Base-by-base conservation (phyloP, 2,888 invertebrate species). In the Meganola albula region DNA sequence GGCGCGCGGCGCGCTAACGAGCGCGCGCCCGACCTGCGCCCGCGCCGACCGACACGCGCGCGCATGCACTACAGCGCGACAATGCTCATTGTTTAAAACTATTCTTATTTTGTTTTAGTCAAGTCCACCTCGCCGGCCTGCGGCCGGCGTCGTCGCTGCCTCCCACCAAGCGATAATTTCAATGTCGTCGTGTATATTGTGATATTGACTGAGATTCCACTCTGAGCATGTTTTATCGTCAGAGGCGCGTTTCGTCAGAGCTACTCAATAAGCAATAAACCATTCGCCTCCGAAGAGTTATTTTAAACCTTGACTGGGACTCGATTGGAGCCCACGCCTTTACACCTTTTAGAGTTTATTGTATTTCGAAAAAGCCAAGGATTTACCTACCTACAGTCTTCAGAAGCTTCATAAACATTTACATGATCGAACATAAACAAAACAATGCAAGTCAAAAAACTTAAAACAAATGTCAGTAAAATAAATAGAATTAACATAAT, bases 231-330 rank as follows among this genome's bases (percentile, higher is more conserved):
- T 77, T 80, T 78, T 78, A 76, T 77, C 70, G 72, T 74, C 75
- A 58, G 67, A 70, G 73, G 72, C 76, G 77, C 76, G 73, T 74
- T 74, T 76, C 79, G 77, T 79, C 82, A 76, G 78, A 66, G 72
- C 77, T 73, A 70, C 80, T 83, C 84, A 84, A 84, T 84, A 83
- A 83, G 84, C 84, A 77, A 83, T 85, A 85, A 84, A 85, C 80
- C 77, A 80, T 79, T 75, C 83, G 74, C 72, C 78, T 78, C 74
- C 75, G 70, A 78, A 77, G 77, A 82, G 78, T 80, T 79, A 78
- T 82, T 82, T 80, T 77, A 73, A 77, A 79, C 70, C 71, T 67
- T 55, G 71, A 53, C 73, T 65, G 70, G 67, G 66, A 70, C 65
- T 70, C 67, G 65, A 65, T 71, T 73, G 66, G 69, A 70, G 63